Evolutionary conservation across 2,797 vertebrate species (phyloP).

Genomic region (Pangasius djambal): DNA sequence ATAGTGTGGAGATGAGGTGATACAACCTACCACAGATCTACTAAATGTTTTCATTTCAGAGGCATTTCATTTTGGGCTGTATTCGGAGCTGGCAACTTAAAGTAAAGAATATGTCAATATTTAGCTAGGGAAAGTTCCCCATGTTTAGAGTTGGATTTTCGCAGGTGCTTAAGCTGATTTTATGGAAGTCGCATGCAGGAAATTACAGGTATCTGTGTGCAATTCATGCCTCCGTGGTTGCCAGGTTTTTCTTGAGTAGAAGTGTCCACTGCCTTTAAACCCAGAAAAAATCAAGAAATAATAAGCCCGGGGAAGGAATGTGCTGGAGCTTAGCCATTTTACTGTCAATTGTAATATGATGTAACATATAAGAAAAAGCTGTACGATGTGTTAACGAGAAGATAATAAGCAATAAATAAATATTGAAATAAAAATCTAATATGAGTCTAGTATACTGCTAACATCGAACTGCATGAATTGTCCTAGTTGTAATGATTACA

Average conservation of each 20-base stretch:
- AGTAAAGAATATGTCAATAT: neutral
- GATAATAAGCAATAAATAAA: neutral
- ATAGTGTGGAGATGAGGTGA: neutral
- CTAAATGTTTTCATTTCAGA: neutral
- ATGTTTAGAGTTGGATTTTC: neutral
- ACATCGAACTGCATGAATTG: neutral
- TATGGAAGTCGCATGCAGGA: neutral
- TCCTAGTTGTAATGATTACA: neutral
- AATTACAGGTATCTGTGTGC: neutral
- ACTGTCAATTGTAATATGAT: neutral
- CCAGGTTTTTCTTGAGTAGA: neutral
- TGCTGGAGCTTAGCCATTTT: no score
- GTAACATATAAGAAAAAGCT: neutral
- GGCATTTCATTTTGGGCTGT: neutral
- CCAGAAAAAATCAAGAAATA: neutral
- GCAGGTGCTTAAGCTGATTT: neutral
- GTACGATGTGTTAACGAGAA: neutral
- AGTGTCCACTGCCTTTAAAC: neutral
- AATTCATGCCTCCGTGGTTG: neutral
- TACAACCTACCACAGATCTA: neutral
- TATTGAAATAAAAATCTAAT: neutral
- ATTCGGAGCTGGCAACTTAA: neutral
- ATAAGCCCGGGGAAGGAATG: no score
- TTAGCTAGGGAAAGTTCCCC: neutral
- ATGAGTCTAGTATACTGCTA: neutral